These are phyloP conservation scores for Acanthurus tractus DNA, from an alignment of 2,797 vertebrate species.

Conservation along the genomic window DNA sequence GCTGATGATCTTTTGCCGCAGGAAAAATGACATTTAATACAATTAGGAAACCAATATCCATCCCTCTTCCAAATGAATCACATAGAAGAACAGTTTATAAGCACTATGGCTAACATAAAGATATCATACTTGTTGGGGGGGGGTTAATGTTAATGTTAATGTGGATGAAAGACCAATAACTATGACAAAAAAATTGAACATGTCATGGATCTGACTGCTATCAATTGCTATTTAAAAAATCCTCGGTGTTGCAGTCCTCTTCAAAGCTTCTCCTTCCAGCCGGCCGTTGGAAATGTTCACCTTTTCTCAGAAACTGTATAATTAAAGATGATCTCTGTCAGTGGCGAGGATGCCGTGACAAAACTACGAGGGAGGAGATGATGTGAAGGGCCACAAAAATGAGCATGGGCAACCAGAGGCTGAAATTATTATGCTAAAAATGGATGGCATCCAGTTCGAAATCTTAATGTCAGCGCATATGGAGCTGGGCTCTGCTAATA, in stretches of 20 bases:
- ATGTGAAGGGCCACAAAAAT: constrained; percentile 59
- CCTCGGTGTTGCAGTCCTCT: constrained; percentile 50
- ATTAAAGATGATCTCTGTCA: constrained; percentile 79
- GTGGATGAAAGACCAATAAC: constrained; percentile 4
- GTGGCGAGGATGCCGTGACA: constrained; percentile 48
- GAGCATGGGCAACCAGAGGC: constrained; percentile 33
- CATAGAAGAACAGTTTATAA: constrained; percentile 24
- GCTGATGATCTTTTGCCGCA: constrained; percentile 48
- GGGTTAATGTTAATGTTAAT: constrained; percentile 15
- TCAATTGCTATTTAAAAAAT: constrained; percentile 22
- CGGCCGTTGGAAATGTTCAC: constrained; percentile 65
- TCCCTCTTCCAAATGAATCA: constrained; percentile 32
- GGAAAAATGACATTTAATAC: constrained; percentile 44
- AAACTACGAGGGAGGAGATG: constrained; percentile 60
- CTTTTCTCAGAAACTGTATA: constrained; percentile 67
- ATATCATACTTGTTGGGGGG: constrained; percentile 38
- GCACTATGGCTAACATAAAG: constrained; percentile 24
- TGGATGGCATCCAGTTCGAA: constrained; percentile 53
- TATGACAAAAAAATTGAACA: no score
- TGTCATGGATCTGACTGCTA: not conserved
- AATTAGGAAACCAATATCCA: constrained; percentile 35
- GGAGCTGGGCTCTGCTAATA: constrained; percentile 37
- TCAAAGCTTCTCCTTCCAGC: constrained; percentile 63
- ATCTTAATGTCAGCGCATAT: constrained; percentile 64
- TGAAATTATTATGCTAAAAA: constrained; percentile 79